Evolutionary conservation across 2,888 invertebrate genomes (phyloP).

Genomic region (Drosophila ezoana): DNA sequence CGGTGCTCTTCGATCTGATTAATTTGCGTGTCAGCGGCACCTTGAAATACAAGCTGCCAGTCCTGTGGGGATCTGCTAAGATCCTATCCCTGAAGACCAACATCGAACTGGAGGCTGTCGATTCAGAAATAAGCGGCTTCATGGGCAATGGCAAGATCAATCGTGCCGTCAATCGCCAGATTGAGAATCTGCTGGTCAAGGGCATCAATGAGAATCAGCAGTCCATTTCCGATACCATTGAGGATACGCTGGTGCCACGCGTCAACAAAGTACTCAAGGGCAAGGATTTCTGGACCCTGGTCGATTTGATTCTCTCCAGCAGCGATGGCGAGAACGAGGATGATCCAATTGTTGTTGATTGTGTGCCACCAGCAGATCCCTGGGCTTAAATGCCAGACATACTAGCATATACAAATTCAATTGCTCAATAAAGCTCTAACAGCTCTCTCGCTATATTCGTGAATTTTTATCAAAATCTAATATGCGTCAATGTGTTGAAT

Average conservation of each 20-base stretch:
- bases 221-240: conserved; percentile 72
- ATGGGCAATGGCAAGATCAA: conserved; percentile 72
- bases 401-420: conserved; percentile 3
- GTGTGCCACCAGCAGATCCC: conserved; percentile 78
- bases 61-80: conserved; percentile 82
- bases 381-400: conserved; percentile 68
- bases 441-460: conserved; percentile 8
- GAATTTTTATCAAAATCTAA: background rate
- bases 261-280: conserved; percentile 79
- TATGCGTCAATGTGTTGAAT: no score
- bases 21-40: conserved; percentile 75
- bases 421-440: conserved; percentile 29
- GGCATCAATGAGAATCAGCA: conserved; percentile 73
- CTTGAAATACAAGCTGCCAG: conserved; percentile 77
- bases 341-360: conserved; percentile 74
- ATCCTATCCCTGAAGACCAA: conserved; percentile 75
- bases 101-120: conserved; percentile 65
- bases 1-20: conserved; percentile 71
- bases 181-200: conserved; percentile 70
- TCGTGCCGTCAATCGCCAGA: conserved; percentile 66
- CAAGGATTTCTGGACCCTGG: conserved; percentile 77
- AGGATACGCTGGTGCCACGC: conserved; percentile 69
- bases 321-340: conserved; percentile 70
- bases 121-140: conserved; percentile 76
- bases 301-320: conserved; percentile 68